Base-by-base conservation (phyloP, 2,888 invertebrate species). In the Agrochola circellaris region DNA sequence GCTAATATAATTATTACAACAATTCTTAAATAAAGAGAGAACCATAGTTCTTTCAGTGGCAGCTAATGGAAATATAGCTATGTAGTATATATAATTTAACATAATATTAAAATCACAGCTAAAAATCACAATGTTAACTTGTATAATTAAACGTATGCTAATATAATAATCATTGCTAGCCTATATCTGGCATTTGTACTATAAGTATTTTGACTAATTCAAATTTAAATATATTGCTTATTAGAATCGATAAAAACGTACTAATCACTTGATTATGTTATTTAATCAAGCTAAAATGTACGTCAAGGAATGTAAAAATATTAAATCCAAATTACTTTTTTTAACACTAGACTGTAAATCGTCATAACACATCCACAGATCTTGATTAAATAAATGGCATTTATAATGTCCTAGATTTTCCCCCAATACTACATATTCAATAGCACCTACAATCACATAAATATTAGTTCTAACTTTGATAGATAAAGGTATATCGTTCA, bases 351-450 rank as follows among this genome's bases (percentile, higher is more conserved):
- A 71, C 54, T 48, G 48, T 68, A 79, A 77, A 77, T 77, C 73
- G 68, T 77, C 77, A 73, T 77, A 77, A 77, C 77, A 77, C 73
- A 77, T 73, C 73, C 77, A 77, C 77, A 77, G 73, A 73, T 77
- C 77, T 73, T 77, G 77, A 73, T 73, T 77, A 77, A 77, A 73
- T 73, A 73, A 64, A 73, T 77, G 77, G 77, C 77, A 77, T 73
- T 77, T 77, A 77, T 77, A 77, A 77, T 77, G 77, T 68, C 73
- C 77, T 73, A 77, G 73, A 77, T 73, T 77, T 77, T 62, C 77
- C 64, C 68, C 73, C 62, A 68, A 77, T 68, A 73, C 77, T 77
- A 77, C 77, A 77, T 77, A 77, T 77, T 77, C 77, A 73, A 77
- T 77, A 68, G 77, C 77, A 77, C 73, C 77, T 68, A 73, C 77